Evolutionary conservation across 1,140 invertebrate genomes (phyloP).

Genomic region (Calephelis nemesis): DNA sequence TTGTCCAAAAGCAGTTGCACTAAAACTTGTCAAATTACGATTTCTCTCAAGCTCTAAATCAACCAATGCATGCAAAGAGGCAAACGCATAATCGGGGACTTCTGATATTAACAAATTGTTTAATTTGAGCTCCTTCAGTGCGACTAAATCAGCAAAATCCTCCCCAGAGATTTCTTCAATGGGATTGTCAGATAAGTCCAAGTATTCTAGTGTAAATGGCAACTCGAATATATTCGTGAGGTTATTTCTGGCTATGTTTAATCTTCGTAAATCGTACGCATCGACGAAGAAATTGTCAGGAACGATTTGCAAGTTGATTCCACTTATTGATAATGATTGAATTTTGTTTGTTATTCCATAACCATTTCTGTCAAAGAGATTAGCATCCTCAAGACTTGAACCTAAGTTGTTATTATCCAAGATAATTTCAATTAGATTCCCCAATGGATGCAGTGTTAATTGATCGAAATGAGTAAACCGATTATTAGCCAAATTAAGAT

Average conservation of each 20-base stretch:
- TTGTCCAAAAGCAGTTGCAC: constrained; percentile 54
- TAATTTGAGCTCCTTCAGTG: constrained; percentile 56
- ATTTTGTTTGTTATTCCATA: constrained; percentile 63
- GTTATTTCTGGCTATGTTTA: constrained; percentile 63
- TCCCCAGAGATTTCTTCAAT: constrained; percentile 55
- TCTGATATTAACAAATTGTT: constrained; percentile 66
- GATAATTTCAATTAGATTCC: constrained; percentile 68
- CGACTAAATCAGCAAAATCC: constrained; percentile 58
- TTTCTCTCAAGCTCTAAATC: constrained; percentile 66
- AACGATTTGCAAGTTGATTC: constrained; percentile 51
- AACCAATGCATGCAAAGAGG: constrained; percentile 48
- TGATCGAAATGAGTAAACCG: constrained; percentile 65
- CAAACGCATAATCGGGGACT: constrained; percentile 54
- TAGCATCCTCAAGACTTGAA: constrained; percentile 41
- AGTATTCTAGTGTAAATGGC: constrained; percentile 64
- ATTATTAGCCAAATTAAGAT: constrained; percentile 79
- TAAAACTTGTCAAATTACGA: constrained; percentile 58
- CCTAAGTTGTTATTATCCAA: constrained; percentile 70
- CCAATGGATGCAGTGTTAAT: constrained; percentile 68
- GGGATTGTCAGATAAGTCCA: constrained; percentile 71
- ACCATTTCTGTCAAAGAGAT: constrained; percentile 58
- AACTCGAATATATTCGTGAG: constrained; percentile 59
- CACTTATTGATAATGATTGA: constrained; percentile 52
- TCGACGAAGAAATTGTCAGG: constrained; percentile 65
- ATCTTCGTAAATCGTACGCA: constrained; percentile 57